phyloP scores from a whole-genome alignment of 2,113 vertebrate genomes.

The Scolopax mira region DNA sequence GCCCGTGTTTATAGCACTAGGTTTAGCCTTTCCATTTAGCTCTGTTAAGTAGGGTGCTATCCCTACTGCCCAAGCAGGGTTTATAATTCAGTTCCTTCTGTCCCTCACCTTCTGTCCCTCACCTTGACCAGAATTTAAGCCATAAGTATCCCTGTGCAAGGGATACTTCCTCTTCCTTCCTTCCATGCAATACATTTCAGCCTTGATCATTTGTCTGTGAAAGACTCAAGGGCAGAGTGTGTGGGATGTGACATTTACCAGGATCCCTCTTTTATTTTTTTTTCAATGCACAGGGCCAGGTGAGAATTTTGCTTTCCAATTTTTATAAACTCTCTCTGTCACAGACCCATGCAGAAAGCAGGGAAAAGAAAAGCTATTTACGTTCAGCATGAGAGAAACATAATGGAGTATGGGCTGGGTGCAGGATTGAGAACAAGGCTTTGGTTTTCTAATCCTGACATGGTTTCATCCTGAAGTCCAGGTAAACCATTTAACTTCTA shows the following conservation, averaged over 20 bases:
- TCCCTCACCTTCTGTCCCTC: background rate
- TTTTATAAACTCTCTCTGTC: background rate
- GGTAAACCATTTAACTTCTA: background rate
- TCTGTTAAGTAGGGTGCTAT: background rate
- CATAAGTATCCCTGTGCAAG: background rate
- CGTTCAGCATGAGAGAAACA: background rate
- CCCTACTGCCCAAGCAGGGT: background rate
- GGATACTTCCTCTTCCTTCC: background rate
- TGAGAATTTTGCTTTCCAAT: background rate
- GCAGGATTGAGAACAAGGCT: background rate
- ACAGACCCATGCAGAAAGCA: background rate
- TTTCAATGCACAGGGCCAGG: background rate
- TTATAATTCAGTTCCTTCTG: background rate
- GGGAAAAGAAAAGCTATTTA: background rate
- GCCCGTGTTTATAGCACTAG: background rate
- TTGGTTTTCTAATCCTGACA: background rate
- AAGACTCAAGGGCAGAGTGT: background rate
- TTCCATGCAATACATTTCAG: background rate
- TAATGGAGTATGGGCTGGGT: background rate
- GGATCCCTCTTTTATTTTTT: background rate
- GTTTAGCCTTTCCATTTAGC: background rate
- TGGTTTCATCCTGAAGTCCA: background rate
- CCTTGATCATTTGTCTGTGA: background rate
- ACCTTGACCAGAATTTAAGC: background rate
- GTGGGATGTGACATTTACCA: constrained; percentile 28